Base-by-base conservation (phyloP, 1,140 invertebrate genomes). In the Euwallacea similis region DNA sequence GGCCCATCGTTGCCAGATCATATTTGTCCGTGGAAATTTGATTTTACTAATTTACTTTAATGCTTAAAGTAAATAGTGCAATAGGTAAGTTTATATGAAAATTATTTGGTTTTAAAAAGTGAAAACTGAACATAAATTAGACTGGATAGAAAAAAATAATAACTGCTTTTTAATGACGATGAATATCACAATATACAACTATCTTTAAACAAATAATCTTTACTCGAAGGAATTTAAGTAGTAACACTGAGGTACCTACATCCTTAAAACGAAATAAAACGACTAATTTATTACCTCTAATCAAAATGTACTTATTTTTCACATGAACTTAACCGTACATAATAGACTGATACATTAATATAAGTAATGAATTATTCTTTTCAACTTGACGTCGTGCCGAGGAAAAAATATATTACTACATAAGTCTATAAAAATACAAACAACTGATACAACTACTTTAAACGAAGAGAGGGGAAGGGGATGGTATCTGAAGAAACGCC, bases 381-480 rank as follows among this genome's bases (percentile, higher is more conserved):
- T 71, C 43, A 71, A 66, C 64, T 66, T 62, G 50, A 66, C 59
- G 44, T 41, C 42, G 42, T 42, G 42, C 43, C 44, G 68, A 70
- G 50, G 55, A 74, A 72, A 66, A 69, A 72, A 73, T 61, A 61
- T 67, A 73, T 73, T 71, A 72, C 69, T 72, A 70, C 62, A 68
- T 60, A 74, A 68, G 53, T 66, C 69, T 74, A 72, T 74, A 73
- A 72, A 74, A 74, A 70, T 74, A 74, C 69, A 72, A 72, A 74
- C 62, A 73, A 64, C 61, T 64, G 42, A 71, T 66, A 66, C 50
- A 50, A 66, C 70, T 71, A 71, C 63, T 42, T 61, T 61, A 42
- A 61, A 61, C n/a, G 55, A 58, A 58, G 13, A 33, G 21, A 33
- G 21, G 21, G 21, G 21, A 33, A 4, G 21, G 21, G 21, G 21